Evolutionary conservation across 2,113 vertebrate species (phyloP).

Genomic region (Platanista minor): DNA sequence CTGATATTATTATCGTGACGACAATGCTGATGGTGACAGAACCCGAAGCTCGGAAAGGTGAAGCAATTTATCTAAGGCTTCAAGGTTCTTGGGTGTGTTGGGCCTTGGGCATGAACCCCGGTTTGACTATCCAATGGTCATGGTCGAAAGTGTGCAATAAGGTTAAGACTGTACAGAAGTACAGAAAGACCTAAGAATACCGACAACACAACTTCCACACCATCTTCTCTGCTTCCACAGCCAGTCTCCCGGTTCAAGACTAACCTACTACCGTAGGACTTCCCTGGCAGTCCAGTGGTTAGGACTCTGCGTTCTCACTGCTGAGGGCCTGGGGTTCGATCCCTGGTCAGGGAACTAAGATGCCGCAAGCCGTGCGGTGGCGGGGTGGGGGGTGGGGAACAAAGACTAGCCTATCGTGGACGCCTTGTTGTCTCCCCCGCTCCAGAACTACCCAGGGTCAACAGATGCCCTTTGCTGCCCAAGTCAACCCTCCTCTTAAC

Average conservation of each 20-base stretch:
- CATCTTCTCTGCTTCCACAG: background rate
- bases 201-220: background rate
- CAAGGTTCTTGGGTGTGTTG: background rate
- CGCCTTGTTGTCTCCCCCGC: background rate
- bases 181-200: background rate
- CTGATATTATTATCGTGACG: rapidly evolving
- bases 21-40: background rate
- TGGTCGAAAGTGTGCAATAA: background rate
- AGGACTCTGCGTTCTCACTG: too few species aligned
- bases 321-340: too few species aligned
- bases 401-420: background rate
- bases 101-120: background rate
- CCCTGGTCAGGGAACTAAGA: too few species aligned
- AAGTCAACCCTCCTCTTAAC: background rate
- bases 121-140: background rate
- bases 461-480: background rate
- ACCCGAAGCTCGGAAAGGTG: background rate
- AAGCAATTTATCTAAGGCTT: background rate
- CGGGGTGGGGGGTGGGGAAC: too few species aligned
- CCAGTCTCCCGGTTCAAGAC: background rate
- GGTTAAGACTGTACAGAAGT: background rate
- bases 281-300: too few species aligned
- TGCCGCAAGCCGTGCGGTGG: too few species aligned
- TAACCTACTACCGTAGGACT: too few species aligned
- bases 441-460: background rate